Evolutionary conservation across 2,113 vertebrate genomes (phyloP), one percentile per base, ranked within the genome.

Genomic region (Trichomycterus rosablanca): DNA sequence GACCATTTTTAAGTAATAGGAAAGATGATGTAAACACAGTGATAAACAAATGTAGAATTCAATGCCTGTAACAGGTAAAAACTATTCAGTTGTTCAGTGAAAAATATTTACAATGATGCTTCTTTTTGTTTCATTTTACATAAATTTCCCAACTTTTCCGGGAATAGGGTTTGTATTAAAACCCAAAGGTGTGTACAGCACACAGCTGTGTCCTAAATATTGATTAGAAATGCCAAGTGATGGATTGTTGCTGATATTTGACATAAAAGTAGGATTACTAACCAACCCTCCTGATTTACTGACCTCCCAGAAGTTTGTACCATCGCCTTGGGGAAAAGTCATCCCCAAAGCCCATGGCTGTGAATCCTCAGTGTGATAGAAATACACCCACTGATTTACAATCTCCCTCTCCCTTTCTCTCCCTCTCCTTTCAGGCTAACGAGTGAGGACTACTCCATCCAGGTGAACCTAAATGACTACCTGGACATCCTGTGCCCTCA

Each of bases 401-500:
- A 26, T 50, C 22, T 32, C 20, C 26, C 34, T 39, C 15, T 37
- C 52, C 9, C 35, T 24, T 35, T 39, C 22, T 57, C 32, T 50
- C 45, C 53, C 39, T 59, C 48, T 44, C 2, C 0, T 70, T 71
- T 50, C 80, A 98, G 95, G 87, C 92, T 98, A 70, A 90, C 87
- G 9, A 78, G 82, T 1, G 90, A 91, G 1, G 91, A 93, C 71
- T 89, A 93, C 77, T 89, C 91, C 2, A 79, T 97, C 78, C 90
- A 93, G 78, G 90, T 98, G 68, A 89, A 89, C 79, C 91, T 97
- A 75, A 97, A 92, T 5, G 96, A 98, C 83, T 98, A 98, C 86
- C 84, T 98, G 87, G 95, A 98, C 81, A 93, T 98, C 83, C 92
- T 92, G 82, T 98, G 95, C 79, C 95, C 96, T 0, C 88, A 96